A percentile compares a stretch with the other conserved stretches of the same genome.
These are phyloP conservation scores for Nycteola revayana DNA, from an alignment of 2,888 invertebrate species.

Conservation along the genomic window DNA sequence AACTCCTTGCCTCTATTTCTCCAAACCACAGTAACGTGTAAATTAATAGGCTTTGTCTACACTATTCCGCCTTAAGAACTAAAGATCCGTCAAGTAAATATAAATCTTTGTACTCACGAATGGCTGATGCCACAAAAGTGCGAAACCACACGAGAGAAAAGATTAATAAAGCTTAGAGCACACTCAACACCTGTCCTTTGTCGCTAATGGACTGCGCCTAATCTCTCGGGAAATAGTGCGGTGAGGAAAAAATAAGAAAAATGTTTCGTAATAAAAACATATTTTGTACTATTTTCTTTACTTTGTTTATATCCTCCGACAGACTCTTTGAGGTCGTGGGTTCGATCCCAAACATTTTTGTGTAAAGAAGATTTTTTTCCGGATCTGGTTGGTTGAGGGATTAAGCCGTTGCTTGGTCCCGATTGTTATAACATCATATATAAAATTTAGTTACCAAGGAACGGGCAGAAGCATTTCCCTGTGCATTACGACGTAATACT, in stretches of 20 bases:
- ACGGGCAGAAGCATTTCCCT: too few relatives aligned
- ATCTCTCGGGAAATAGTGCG: slow-evolving; percentile 45
- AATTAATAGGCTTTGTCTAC: slow-evolving; percentile 25
- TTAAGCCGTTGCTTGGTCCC: too few relatives aligned
- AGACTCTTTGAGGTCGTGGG: too few relatives aligned
- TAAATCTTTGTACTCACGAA: slow-evolving; percentile 61
- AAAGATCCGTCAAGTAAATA: slow-evolving; percentile 2
- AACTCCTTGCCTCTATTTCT: too few relatives aligned
- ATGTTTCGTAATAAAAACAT: slow-evolving; percentile 33
- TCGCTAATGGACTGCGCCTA: slow-evolving; percentile 73
- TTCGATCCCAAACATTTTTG: too few relatives aligned
- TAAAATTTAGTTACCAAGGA: too few relatives aligned
- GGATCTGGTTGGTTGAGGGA: too few relatives aligned
- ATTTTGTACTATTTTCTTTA: too few relatives aligned
- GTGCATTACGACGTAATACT: too few relatives aligned
- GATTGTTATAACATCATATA: too few relatives aligned
- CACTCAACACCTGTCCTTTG: slow-evolving; percentile 79
- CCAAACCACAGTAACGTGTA: slow-evolving; percentile 18
- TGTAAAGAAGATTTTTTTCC: too few relatives aligned
- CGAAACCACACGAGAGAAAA: slow-evolving; percentile 71
- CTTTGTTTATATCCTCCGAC: too few relatives aligned
- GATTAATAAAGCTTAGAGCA: slow-evolving; percentile 80
- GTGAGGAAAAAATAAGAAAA: slow-evolving; percentile 39
- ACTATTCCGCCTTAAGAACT: slow-evolving; percentile 17
- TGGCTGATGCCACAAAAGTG: slow-evolving; percentile 67